phyloP scores from a whole-genome alignment of 2,888 invertebrate species.

The Octodonta nipae region DNA sequence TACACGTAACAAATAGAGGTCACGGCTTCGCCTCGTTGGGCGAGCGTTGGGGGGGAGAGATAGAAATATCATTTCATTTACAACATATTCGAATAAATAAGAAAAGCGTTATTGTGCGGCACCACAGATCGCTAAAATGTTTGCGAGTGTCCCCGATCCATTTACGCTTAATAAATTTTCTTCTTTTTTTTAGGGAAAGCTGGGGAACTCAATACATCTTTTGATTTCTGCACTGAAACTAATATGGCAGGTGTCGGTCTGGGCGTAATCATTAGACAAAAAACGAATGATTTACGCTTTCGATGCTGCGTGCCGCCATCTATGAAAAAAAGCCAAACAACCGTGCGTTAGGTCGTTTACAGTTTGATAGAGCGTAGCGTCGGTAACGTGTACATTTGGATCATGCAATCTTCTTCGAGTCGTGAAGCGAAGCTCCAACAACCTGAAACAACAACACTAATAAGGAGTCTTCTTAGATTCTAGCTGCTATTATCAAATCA shows the following conservation, averaged over 20 bases:
- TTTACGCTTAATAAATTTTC: too few relatives aligned
- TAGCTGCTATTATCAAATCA: too few relatives aligned
- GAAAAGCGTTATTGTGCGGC: constrained; percentile 11
- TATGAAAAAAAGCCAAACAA: not conserved
- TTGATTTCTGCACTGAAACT: constrained; percentile 32
- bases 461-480: too few relatives aligned
- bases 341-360: constrained; percentile 17
- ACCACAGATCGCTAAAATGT: constrained; percentile 10
- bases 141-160: constrained; percentile 5
- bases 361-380: constrained; percentile 31
- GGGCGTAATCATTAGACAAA: constrained; percentile 10
- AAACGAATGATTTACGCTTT: not conserved
- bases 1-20: too few relatives aligned
- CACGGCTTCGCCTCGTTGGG: too few relatives aligned
- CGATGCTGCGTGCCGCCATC: not conserved
- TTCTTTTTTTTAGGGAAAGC: not conserved
- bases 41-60: constrained; percentile 1
- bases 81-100: too few relatives aligned
- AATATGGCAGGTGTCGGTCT: constrained; percentile 30
- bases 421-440: constrained; percentile 42
- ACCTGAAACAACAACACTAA: constrained; percentile 21
- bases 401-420: constrained; percentile 29
- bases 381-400: constrained; percentile 29
- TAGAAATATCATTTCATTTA: constrained; percentile 5
- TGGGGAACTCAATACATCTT: constrained; percentile 7